Base-by-base conservation (phyloP, 2,113 vertebrate genomes). In the Thymallus thymallus region DNA sequence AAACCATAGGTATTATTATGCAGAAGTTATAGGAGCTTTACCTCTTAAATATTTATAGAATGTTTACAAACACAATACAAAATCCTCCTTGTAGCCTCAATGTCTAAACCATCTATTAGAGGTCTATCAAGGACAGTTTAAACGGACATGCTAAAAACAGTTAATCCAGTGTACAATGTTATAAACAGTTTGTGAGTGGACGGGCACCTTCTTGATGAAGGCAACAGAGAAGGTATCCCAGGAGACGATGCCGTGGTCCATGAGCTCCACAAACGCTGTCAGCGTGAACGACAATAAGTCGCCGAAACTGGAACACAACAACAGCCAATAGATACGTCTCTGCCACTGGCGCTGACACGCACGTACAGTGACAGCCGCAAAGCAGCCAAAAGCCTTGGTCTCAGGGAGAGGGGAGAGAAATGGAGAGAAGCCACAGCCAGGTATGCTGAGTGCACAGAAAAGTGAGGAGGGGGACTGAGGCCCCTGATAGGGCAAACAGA, bases 161-260 rank as follows among this genome's bases (percentile, higher is more conserved):
- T 41, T 41, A 41, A 41, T 9, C 35, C 35, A 12, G 35, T 41
- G 10, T 12, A 3, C 35, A 12, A 41, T 41, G 35, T 41, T 41
- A 1, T 41, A 41, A 41, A 41, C 9, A 41, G 35, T 41, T 10
- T 41, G 56, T 22, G 48, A 16, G 9, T 69, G 77, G 89, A 73
- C 72, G 35, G 35, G 35, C 35, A 99, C 97, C 96, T 99, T 99
- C 92, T 99, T 99, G 91, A 99, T 98, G 90, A 99, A 99, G 22
- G 97, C 94, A 92, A 99, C 95, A 2, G 97, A 98, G 91, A 99
- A 99, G 1, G 96, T 98, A 84, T 99, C 97, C 98, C 98, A 99
- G 51, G 97, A 99, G 90, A 99, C 95, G 67, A 99, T 98, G 84
- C 97, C 95, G 20, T 99, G 98, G 92, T 99, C 98, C 97, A 99